Evolutionary conservation across 2,797 vertebrate genomes (phyloP), one percentile per base, ranked within the genome.

Genomic region (Phaenicophaeus curvirostris): DNA sequence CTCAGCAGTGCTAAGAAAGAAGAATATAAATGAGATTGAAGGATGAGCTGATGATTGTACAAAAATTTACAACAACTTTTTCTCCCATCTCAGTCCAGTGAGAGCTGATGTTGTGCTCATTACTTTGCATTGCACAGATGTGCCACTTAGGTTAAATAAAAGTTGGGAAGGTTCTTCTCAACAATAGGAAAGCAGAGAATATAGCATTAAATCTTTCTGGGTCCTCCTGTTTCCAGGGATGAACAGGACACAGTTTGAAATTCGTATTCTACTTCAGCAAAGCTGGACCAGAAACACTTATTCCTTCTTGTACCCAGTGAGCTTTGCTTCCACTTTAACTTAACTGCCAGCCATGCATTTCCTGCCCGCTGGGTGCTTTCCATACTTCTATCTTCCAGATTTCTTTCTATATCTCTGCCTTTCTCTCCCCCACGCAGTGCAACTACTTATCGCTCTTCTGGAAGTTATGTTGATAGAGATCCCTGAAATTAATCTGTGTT

Each of bases 291-390:
- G 41, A 20, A 5, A 5, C 15, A 15, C 2, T 65, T 80, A 8
- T 16, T 89, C 24, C 2, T 71, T 63, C 11, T 35, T 44, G 2
- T 68, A 35, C 14, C 15, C 0, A 0, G 21, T 77, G 1, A 2
- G 5, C 19, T 74, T 69, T 72, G 44, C 65, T 91, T 86, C 33
- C 7, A 6, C 21, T 71, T 57, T 37, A 51, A 16, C 17, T 79
- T 61, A 23, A 33, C 55, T 80, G 28, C 46, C 37, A 92, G 37
- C 54, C 51, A 4, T 2, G 11, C 1, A 0, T 48, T 78, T 85
- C 61, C 19, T 77, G n/a, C 25, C 13, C 0, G 0, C 31, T 23
- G 23, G 9, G 14, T 42, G 8, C 62, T 77, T 79, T 53, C 63
- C 21, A 8, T 54, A 4, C 6, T 76, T 33, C 1, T 5, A 1